Evolutionary conservation across 2,888 invertebrate genomes (phyloP).

Genomic region (Apodemia zela): DNA sequence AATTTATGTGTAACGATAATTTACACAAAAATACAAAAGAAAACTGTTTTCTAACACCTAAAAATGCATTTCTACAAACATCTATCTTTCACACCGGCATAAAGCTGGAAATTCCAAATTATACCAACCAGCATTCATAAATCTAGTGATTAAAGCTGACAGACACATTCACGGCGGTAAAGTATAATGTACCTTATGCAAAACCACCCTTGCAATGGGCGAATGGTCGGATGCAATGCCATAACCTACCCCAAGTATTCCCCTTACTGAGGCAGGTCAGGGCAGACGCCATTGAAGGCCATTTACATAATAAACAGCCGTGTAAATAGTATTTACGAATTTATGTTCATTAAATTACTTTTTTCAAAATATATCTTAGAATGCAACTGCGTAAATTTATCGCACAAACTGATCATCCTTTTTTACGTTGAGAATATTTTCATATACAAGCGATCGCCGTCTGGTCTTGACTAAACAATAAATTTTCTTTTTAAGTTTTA

Average conservation of each 20-base stretch:
- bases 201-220: constrained; percentile 68
- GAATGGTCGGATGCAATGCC: constrained; percentile 69
- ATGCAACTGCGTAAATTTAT: too few relatives aligned
- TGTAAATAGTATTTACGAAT: constrained; percentile 34
- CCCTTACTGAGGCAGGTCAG: constrained; percentile 68
- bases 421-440: too few relatives aligned
- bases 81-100: not conserved
- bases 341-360: constrained; percentile 16
- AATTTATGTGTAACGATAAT: too few relatives aligned
- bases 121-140: constrained; percentile 60
- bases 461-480: too few relatives aligned
- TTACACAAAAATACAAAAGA: not conserved
- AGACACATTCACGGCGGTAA: constrained; percentile 59
- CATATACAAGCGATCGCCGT: too few relatives aligned
- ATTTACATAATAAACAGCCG: constrained; percentile 63
- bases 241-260: constrained; percentile 73
- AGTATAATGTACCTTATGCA: constrained; percentile 62
- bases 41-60: not conserved
- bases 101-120: constrained; percentile 51
- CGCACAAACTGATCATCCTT: too few relatives aligned
- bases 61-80: not conserved
- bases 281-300: constrained; percentile 65
- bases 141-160: constrained; percentile 58
- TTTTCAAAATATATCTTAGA: not conserved
- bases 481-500: too few relatives aligned